Percentiles rank a stretch among this genome's conserved stretches.
Conservation (phyloP, 35 echinoderm and acorn worm genomes). For the Strongylocentrotus purpuratus region DNA sequence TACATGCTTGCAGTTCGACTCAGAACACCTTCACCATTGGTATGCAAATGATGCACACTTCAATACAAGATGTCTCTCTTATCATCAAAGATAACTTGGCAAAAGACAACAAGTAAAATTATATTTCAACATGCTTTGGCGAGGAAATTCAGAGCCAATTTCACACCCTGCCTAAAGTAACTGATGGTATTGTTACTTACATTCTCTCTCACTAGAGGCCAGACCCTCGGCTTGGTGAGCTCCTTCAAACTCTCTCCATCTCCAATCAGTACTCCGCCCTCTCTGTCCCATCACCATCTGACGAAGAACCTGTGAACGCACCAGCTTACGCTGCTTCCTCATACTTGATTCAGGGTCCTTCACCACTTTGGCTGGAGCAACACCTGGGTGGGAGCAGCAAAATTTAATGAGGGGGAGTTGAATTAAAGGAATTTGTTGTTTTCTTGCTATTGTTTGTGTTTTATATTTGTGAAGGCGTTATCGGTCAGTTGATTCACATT, state of each 20-base stretch:
- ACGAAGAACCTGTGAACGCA: conserved; percentile 86
- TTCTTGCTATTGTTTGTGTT: not conserved
- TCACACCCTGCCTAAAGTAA: not conserved
- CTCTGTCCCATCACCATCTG: conserved; percentile 89
- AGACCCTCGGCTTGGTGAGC: conserved; percentile 71
- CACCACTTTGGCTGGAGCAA: conserved; percentile 54
- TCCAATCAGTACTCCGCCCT: conserved; percentile 84
- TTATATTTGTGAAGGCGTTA: not conserved
- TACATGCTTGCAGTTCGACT: not conserved
- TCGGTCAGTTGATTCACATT: not conserved
- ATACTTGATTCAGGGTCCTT: conserved; percentile 74
- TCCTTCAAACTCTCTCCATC: conserved; percentile 91
- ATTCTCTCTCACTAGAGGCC: conserved; percentile 81
- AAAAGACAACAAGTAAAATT: no score
- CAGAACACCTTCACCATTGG: not conserved
- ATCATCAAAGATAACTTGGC: no score
- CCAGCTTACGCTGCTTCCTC: conserved; percentile 85
- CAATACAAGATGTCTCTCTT: no score
- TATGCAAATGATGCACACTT: not conserved
- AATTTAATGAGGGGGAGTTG: not conserved
- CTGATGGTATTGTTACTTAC: conserved; percentile 53
- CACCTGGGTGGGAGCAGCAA: not conserved
- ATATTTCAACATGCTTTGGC: not conserved
- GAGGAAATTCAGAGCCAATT: not conserved
- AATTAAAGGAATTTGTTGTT: not conserved